Base-by-base conservation (phyloP, 1,140 invertebrate species). In the Nasonia giraulti region DNA sequence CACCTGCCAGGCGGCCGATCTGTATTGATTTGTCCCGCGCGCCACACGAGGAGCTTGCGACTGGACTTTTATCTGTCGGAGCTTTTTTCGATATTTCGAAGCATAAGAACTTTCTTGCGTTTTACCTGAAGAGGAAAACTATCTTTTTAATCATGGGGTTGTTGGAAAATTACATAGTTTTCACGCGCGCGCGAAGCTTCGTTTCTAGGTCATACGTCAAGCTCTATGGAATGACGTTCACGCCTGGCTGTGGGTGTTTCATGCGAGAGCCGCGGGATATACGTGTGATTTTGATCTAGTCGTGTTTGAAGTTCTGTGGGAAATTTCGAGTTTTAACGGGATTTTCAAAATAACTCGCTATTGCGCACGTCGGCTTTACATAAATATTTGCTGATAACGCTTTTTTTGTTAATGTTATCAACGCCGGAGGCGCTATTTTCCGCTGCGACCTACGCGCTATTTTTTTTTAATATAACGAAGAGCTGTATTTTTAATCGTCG, bases 211-310 rank as follows among this genome's bases (percentile, higher is more conserved):
- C 55, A 62, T n/a, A 62, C 55, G 55, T 62, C 55, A 62, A 62
- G 55, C 55, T 62, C 55, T n/a, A 62, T 62, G 55, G 55, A 62
- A 62, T 62, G 55, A 62, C 55, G 55, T 62, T 62, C 55, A 62
- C 55, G 55, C 55, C 55, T 62, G 17, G 55, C 55, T 62, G 55
- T n/a, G 20, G 55, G 20, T 62, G 17, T 50, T 62, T n/a, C 14
- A 62, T 62, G n/a, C 55, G 20, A 62, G 55, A 62, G 47, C 12
- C 20, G 17, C 55, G 50, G 17, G 1, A 55, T 17, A 14, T 55
- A 55, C 17, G 17, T 17, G 55, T n/a, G 20, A 62, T 62, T 62
- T n/a, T n/a, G 17, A 62, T 62, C 55, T 6, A 20, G 55, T 7
- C 1, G 55, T 17, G 55, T 62, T 62, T 17, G 55, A 62, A 62